Conservation (phyloP, 2,113 vertebrate genomes). For the Emberiza fucata region DNA sequence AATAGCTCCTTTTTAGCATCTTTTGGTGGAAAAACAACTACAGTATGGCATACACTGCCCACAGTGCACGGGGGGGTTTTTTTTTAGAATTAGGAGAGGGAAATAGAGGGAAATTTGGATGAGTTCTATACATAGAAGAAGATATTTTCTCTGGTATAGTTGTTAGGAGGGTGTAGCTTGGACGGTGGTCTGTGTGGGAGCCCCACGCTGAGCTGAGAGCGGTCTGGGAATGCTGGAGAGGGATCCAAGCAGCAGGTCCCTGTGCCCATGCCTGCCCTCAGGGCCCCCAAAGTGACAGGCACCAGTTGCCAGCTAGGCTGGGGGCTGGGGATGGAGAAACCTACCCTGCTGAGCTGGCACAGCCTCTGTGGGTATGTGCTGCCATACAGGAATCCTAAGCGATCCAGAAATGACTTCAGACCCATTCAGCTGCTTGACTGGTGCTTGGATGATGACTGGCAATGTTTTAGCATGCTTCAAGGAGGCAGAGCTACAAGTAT, state of each 20-base stretch:
- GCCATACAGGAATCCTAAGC: not conserved
- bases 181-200: not conserved
- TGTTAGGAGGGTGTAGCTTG: not conserved
- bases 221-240: not conserved
- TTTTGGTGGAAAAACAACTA: not conserved
- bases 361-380: not conserved
- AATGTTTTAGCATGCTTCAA: not conserved
- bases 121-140: not conserved
- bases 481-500: not conserved
- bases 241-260: accelerated
- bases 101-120: not conserved
- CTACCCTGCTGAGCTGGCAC: not conserved
- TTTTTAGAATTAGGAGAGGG: not conserved
- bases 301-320: not conserved
- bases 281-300: accelerated
- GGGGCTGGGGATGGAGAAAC: not conserved
- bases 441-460: not conserved
- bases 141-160: not conserved
- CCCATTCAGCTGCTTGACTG: not conserved
- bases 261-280: not conserved
- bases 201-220: not conserved
- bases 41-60: not conserved
- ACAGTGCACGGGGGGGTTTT: accelerated
- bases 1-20: not conserved
- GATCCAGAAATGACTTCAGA: not conserved